Conservation (phyloP, 1,140 invertebrate species). For the Tetramorium alpestre region DNA sequence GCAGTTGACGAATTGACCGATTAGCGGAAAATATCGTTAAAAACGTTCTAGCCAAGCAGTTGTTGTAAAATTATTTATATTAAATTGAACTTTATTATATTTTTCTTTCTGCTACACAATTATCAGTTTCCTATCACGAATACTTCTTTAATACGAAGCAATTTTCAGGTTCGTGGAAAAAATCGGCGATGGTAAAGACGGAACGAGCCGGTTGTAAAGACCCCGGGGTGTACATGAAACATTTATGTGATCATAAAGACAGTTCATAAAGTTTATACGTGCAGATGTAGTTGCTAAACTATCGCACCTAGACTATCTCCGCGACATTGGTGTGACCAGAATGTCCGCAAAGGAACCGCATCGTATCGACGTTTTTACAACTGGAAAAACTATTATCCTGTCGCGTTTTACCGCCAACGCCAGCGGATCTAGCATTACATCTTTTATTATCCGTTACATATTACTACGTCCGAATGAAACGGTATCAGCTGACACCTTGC, state of each 20-base stretch:
- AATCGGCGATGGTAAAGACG: conserved; percentile 47
- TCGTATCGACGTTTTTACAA: conserved; percentile 50
- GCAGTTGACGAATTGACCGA: background rate
- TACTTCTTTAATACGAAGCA: conserved; percentile 35
- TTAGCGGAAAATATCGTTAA: background rate
- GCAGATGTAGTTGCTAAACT: conserved; percentile 65
- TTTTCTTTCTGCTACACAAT: background rate
- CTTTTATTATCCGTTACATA: conserved; percentile 24
- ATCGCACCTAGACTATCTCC: conserved; percentile 45
- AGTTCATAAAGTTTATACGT: conserved; percentile 69
- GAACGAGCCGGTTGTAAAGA: conserved; percentile 61
- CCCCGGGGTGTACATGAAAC: conserved; percentile 62
- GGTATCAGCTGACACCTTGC: background rate
- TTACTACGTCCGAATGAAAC: background rate
- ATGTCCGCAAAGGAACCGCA: conserved; percentile 16
- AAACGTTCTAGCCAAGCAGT: background rate
- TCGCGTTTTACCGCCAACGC: background rate
- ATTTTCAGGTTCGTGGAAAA: conserved; percentile 8
- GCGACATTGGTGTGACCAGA: conserved; percentile 31
- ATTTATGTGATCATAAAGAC: conserved; percentile 71
- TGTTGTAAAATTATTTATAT: background rate
- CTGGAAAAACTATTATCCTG: conserved; percentile 58
- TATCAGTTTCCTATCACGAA: background rate
- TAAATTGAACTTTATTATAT: background rate
- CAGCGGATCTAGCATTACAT: background rate